A percentile compares a stretch with the other conserved stretches of the same genome.
Evolutionary conservation across 2,113 vertebrate species (phyloP).

Genomic region (Dunckerocampus dactyliophorus): DNA sequence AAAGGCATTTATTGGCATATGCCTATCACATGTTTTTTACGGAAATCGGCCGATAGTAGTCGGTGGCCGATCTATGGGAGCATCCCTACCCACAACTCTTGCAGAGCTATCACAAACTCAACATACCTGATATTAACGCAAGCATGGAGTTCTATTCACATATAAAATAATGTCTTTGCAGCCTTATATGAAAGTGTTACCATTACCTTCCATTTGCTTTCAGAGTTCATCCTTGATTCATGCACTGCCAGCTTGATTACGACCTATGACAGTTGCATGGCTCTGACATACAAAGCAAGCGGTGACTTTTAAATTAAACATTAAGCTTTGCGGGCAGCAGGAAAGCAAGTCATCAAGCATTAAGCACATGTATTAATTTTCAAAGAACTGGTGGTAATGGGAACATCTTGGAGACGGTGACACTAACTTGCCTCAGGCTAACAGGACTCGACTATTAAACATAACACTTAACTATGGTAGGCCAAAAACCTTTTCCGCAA

Average conservation of each 20-base stretch:
- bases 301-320: slow-evolving; percentile 70
- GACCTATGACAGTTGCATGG: slow-evolving; percentile 56
- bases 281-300: slow-evolving; percentile 57
- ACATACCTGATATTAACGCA: slow-evolving; percentile 8
- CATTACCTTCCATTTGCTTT: slow-evolving; percentile 40
- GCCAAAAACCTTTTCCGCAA: slow-evolving; percentile 10
- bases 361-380: slow-evolving; percentile 71
- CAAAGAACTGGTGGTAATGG: slow-evolving; percentile 61
- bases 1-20: too few relatives aligned
- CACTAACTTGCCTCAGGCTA: slow-evolving; percentile 31
- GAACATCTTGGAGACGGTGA: slow-evolving; percentile 52
- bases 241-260: slow-evolving; percentile 57
- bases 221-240: slow-evolving; percentile 48
- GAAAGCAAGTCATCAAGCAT: slow-evolving; percentile 72
- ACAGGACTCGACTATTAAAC: slow-evolving; percentile 36
- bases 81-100: too few relatives aligned
- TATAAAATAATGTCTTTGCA: slow-evolving; percentile 12
- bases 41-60: too few relatives aligned
- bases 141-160: slow-evolving; percentile 8
- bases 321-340: slow-evolving; percentile 58
- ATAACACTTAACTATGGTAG: background rate
- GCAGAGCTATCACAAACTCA: slow-evolving; percentile 8
- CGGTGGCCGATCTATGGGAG: too few relatives aligned
- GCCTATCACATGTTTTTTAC: too few relatives aligned
- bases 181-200: slow-evolving; percentile 16